These are phyloP conservation scores for Pterostichus madidus DNA, from an alignment of 2,888 invertebrate species.

Conservation along the genomic window DNA sequence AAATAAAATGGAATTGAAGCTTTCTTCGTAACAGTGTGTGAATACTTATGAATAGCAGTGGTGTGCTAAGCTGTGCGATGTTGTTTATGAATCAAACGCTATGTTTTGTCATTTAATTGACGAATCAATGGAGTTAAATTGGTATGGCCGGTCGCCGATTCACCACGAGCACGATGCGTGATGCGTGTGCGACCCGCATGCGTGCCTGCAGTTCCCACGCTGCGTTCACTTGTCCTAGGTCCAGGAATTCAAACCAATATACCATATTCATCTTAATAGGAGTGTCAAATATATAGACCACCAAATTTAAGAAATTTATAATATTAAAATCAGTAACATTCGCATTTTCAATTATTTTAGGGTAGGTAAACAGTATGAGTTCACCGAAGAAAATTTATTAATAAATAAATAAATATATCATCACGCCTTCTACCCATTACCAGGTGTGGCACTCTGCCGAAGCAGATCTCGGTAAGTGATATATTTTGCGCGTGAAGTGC, in stretches of 20 bases:
- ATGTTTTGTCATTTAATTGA: constrained; percentile 62
- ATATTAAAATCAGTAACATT: too few relatives aligned
- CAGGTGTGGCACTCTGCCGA: too few relatives aligned
- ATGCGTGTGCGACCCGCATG: constrained; percentile 54
- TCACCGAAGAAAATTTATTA: too few relatives aligned
- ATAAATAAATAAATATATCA: too few relatives aligned
- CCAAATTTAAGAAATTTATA: neutral
- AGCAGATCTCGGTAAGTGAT: too few relatives aligned
- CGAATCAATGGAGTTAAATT: constrained; percentile 62
- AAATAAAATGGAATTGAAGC: neutral
- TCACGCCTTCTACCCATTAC: too few relatives aligned
- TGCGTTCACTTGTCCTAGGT: constrained; percentile 40
- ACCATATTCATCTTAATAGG: neutral
- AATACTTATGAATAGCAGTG: neutral
- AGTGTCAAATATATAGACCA: neutral
- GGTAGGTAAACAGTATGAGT: too few relatives aligned
- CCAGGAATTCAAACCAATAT: constrained; percentile 8
- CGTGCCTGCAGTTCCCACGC: constrained; percentile 46
- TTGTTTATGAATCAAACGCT: constrained; percentile 56
- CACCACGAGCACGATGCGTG: constrained; percentile 9
- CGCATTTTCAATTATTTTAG: too few relatives aligned
- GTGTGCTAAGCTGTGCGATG: neutral
- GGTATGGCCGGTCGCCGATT: constrained; percentile 53
- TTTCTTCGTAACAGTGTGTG: constrained; percentile 8
- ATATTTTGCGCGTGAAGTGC: too few relatives aligned